Evolutionary conservation across 2,797 vertebrate genomes (phyloP), one percentile per base, ranked within the genome.

Genomic region (Anolis apletophallus): DNA sequence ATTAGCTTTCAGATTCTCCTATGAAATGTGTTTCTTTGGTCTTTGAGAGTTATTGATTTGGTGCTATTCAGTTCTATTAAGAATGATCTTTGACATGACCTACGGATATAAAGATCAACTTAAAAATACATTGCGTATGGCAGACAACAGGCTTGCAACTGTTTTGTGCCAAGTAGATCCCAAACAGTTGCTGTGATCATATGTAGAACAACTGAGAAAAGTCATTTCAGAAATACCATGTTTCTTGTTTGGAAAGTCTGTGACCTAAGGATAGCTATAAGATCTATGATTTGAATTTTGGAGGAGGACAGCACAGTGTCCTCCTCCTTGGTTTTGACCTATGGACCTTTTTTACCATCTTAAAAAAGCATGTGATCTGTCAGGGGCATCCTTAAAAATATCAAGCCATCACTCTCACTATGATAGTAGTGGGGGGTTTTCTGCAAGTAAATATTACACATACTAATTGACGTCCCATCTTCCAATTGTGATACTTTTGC

Each of bases 401-500:
- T 81, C 89, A 86, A 1, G 29, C 68, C 86, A 92, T 76, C 78
- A 10, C 90, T 12, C 5, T 52, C 78, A 5, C n/a, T 73, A 75
- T 85, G 16, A 21, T 57, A 7, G 71, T 85, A 85, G 5, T 40
- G 40, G n/a, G n/a, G n/a, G n/a, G n/a, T 89, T 46, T 91, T 67
- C 93, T 91, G 93, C 90, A 95, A 95, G 94, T 95, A 96, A 96
- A 96, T 96, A 94, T 94, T 95, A 91, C 94, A 94, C 93, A 91
- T 94, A 92, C 91, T 29, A 93, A 94, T 93, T 95, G 95, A 94
- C 90, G 94, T 94, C 92, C 95, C 95, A 95, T 96, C 95, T 95
- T 87, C 93, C 94, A 96, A 92, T 96, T 96, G 93, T 96, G 95
- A 95, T 91, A n/a, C n/a, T n/a, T n/a, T n/a, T n/a, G n/a, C n/a